phyloP scores from a whole-genome alignment of 1,140 invertebrate genomes.

The Doryteuthis pealeii region DNA sequence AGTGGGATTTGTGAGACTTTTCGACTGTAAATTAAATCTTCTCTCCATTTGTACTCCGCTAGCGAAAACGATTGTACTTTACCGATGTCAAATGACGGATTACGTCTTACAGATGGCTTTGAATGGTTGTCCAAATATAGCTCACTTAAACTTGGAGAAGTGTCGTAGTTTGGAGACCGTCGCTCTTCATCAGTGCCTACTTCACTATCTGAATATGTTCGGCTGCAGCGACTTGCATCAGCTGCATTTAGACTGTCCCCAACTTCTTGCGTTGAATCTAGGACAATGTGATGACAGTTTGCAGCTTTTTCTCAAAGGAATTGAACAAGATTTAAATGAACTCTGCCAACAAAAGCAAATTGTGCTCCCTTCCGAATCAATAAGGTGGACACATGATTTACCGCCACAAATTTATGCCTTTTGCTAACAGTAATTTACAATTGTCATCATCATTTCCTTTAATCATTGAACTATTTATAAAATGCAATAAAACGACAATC shows the following conservation, averaged over 20 bases:
- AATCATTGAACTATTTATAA: too few relatives aligned
- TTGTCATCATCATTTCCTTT: too few relatives aligned
- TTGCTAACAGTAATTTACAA: not conserved
- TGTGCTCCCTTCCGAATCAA: conserved; percentile 35
- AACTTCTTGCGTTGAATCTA: conserved; percentile 47
- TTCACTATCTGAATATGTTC: conserved; percentile 52
- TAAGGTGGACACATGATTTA: conserved; percentile 48
- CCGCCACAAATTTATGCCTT: conserved; percentile 39
- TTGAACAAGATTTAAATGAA: conserved; percentile 35
- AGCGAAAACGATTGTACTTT: conserved; percentile 51
- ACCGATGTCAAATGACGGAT: conserved; percentile 48
- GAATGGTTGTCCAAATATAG: conserved; percentile 47
- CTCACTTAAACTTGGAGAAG: conserved; percentile 50
- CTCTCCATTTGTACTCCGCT: conserved; percentile 44
- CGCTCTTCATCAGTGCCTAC: conserved; percentile 31
- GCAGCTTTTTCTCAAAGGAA: conserved; percentile 35
- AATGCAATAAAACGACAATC: too few relatives aligned
- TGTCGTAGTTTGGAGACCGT: conserved; percentile 44
- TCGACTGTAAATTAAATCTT: conserved; percentile 51
- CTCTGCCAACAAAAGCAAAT: conserved; percentile 31
- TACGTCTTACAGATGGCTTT: conserved; percentile 52
- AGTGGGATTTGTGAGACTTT: conserved; percentile 49
- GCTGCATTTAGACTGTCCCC: conserved; percentile 45
- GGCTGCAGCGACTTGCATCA: conserved; percentile 40
- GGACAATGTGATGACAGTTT: conserved; percentile 48